Evolutionary conservation across 1,140 invertebrate genomes (phyloP), one percentile per base, ranked within the genome.

Genomic region (Tenebrio molitor): DNA sequence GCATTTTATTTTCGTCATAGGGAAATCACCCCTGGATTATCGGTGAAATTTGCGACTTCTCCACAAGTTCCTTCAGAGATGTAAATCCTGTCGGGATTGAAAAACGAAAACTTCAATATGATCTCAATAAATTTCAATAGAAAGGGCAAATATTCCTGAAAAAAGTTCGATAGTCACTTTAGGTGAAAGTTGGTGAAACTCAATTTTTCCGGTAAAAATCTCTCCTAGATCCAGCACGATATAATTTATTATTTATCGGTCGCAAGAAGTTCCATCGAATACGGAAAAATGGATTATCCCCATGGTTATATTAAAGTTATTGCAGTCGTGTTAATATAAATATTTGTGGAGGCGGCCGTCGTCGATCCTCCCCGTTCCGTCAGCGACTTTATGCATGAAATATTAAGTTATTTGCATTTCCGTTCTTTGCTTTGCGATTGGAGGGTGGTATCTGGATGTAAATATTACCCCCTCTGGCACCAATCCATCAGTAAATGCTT

Each of bases 381-480:
- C 36, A 50, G 66, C 8, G 33, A 46, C 36, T 39, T 58, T 58
- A 29, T 58, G 50, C 50, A 58, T 58, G 50, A 66, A 41, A 65
- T 67, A 72, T 72, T 63, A 72, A 67, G 63, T 67, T 66, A 67
- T 67, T 72, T 72, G 53, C 66, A 68, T 73, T 69, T 69, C 41
- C 71, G 53, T 69, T 62, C 41, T 69, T 46, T 62, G 19, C 41
- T 25, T 36, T 12, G 16, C 34, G 65, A 62, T 68, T 41, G 65
- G 39, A 69, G 58, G 71, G 71, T 39, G 50, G 39, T 58, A 73
- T 73, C 71, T 62, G 17, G 68, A 70, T 69, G 65, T 53, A 69
- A 69, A 74, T 74, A 69, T 69, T 33, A 65, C 42, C 64, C 50
- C 66, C 71, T 68, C 33, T 44, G 71, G 65, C 42, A 67, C 23